phyloP scores from a whole-genome alignment of 2,797 vertebrate genomes.

The Pipistrellus pipistrellus region DNA sequence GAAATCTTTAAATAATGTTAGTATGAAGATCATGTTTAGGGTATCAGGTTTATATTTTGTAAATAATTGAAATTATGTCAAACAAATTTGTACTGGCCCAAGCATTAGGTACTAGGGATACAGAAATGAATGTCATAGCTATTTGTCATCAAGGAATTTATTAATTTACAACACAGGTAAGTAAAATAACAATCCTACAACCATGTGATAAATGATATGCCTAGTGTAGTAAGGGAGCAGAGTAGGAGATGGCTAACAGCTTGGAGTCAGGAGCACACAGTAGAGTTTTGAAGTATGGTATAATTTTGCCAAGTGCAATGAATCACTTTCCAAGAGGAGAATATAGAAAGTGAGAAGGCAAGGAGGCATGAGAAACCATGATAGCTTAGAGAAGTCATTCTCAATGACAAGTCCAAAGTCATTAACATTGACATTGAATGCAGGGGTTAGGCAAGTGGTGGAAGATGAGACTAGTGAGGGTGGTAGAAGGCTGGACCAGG shows the following conservation, averaged over 20 bases:
- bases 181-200: constrained; percentile 44
- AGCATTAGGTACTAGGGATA: not conserved
- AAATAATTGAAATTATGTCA: constrained; percentile 48
- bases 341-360: constrained; percentile 20
- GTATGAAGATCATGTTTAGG: constrained; percentile 22
- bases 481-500: not conserved
- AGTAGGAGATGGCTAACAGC: not conserved
- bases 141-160: constrained; percentile 57
- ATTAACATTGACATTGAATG: not conserved
- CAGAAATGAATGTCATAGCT: constrained; percentile 28
- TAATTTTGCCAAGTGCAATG: constrained; percentile 47
- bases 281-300: constrained; percentile 24
- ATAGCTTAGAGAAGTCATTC: constrained; percentile 32
- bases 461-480: constrained; percentile 16
- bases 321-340: constrained; percentile 16
- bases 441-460: not conserved
- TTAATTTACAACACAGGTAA: constrained; percentile 1
- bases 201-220: not conserved
- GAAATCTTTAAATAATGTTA: constrained; percentile 46
- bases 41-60: constrained; percentile 4
- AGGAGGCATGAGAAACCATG: not conserved
- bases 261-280: not conserved
- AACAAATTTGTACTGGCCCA: not conserved
- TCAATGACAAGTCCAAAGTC: not conserved
- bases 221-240: not conserved